A percentile compares a stretch with the other conserved stretches of the same genome.
These are phyloP conservation scores for Allobates femoralis DNA, from an alignment of 2,797 vertebrate genomes.

Conservation along the genomic window DNA sequence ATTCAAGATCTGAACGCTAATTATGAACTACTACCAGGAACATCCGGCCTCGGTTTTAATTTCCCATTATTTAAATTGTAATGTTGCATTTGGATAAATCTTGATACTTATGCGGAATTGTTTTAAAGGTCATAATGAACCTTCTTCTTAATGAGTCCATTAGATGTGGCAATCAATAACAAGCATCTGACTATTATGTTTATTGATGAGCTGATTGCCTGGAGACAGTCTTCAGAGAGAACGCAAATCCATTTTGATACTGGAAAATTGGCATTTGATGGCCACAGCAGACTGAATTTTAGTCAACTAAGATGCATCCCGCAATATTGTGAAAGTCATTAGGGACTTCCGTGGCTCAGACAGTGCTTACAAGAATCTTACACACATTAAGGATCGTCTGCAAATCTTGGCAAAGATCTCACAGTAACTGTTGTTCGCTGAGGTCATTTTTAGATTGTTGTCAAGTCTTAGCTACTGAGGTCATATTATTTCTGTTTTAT, in stretches of 20 bases:
- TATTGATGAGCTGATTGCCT: conserved; percentile 77
- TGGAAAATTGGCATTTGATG: conserved; percentile 74
- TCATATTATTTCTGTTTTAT: conserved; percentile 7
- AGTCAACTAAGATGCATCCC: conserved; percentile 68
- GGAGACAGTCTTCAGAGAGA: conserved; percentile 70
- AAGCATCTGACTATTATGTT: conserved; percentile 74
- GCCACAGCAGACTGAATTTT: conserved; percentile 66
- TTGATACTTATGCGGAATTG: conserved; percentile 61
- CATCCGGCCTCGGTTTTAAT: conserved; percentile 36
- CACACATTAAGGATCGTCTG: conserved; percentile 15
- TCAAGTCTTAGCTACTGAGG: conserved; percentile 4
- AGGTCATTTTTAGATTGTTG: conserved; percentile 19
- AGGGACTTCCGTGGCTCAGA: conserved; percentile 61
- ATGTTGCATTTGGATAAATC: conserved; percentile 61
- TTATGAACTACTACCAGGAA: conserved; percentile 48
- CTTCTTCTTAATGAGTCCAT: conserved; percentile 74
- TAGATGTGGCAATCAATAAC: conserved; percentile 77
- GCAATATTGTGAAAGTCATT: conserved; percentile 63
- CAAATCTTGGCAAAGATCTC: conserved; percentile 41
- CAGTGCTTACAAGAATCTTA: conserved; percentile 46
- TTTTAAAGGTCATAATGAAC: conserved; percentile 70
- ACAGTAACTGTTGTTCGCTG: conserved; percentile 35
- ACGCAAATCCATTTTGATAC: conserved; percentile 73
- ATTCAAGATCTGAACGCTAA: not conserved
- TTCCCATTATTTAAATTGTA: conserved; percentile 28